phyloP scores from a whole-genome alignment of 1,140 invertebrate genomes.

The Drosophila auraria region DNA sequence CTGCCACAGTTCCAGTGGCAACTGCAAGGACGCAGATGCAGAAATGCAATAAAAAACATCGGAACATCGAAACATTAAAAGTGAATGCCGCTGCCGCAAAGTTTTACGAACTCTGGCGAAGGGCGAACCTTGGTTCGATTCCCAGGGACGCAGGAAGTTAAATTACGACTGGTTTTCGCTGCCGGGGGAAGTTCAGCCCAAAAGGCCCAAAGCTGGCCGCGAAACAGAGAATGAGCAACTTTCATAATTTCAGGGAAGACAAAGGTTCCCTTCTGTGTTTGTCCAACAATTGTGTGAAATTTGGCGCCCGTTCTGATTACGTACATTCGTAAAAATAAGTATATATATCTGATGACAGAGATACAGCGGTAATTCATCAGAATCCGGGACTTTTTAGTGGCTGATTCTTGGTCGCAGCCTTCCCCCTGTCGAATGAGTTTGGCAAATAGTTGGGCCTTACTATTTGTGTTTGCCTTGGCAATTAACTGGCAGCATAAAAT shows the following conservation, averaged over 20 bases:
- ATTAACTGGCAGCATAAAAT: slow-evolving; percentile 51
- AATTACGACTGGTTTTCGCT: slow-evolving; percentile 52
- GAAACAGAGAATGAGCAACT: slow-evolving; percentile 34
- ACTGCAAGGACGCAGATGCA: slow-evolving; percentile 30
- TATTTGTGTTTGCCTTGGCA: slow-evolving; percentile 38
- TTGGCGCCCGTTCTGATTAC: slow-evolving; percentile 31
- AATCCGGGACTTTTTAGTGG: slow-evolving; percentile 32
- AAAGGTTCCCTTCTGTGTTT: slow-evolving; percentile 36
- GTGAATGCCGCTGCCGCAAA: slow-evolving; percentile 53
- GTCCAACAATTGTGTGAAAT: slow-evolving; percentile 43
- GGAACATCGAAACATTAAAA: slow-evolving; percentile 36
- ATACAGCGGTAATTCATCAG: slow-evolving; percentile 3
- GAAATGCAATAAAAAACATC: slow-evolving; percentile 11
- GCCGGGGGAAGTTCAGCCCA: slow-evolving; percentile 16
- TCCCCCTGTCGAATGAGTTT: slow-evolving; percentile 4
- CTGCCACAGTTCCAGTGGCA: background rate
- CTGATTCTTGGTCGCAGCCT: slow-evolving; percentile 8
- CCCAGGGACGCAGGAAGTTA: slow-evolving; percentile 71
- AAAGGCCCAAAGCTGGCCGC: slow-evolving; percentile 1
- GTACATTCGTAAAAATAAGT: slow-evolving; percentile 2
- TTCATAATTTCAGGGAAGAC: slow-evolving; percentile 60
- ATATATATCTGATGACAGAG: slow-evolving; percentile 10
- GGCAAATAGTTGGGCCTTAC: slow-evolving; percentile 27
- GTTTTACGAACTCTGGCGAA: slow-evolving; percentile 66
- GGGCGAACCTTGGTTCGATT: slow-evolving; percentile 52